Evolutionary conservation across 2,113 vertebrate genomes (phyloP).

Genomic region (Crocuta crocuta): DNA sequence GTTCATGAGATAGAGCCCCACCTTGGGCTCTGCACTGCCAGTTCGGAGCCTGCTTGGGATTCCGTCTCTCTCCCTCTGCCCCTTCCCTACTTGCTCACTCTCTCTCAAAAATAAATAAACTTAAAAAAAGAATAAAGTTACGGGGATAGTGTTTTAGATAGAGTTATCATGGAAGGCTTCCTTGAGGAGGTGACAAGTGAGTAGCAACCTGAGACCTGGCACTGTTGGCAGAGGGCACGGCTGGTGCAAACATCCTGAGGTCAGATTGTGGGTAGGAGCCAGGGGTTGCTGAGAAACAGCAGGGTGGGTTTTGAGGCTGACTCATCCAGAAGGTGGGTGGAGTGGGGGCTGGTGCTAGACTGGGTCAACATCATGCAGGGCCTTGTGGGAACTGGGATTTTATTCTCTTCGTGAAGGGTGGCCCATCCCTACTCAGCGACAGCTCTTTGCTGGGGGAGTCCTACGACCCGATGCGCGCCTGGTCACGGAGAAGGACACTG

Average conservation of each 20-base stretch:
- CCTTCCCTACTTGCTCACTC: too few species aligned
- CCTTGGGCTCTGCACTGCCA: too few species aligned
- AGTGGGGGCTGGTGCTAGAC: too few species aligned
- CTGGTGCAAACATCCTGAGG: neutral
- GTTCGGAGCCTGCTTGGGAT: too few species aligned
- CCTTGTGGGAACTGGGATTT: neutral
- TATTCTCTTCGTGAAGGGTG: neutral
- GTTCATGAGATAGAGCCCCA: too few species aligned
- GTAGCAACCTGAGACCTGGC: neutral
- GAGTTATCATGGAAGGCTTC: neutral
- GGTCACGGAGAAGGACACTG: neutral
- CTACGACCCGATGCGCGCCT: fast-evolving
- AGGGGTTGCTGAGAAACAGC: neutral
- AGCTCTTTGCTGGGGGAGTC: neutral
- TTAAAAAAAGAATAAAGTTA: neutral
- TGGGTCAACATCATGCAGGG: fast-evolving
- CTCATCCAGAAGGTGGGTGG: fast-evolving
- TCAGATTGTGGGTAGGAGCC: neutral
- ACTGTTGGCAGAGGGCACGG: neutral
- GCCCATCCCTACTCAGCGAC: neutral
- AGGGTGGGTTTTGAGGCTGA: neutral
- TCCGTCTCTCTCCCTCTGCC: too few species aligned
- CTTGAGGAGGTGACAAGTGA: neutral
- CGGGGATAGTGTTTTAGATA: neutral
- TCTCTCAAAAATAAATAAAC: too few species aligned